These are phyloP conservation scores for Rhagophthalmus giganteus DNA, from an alignment of 2,888 invertebrate species.

Conservation along the genomic window DNA sequence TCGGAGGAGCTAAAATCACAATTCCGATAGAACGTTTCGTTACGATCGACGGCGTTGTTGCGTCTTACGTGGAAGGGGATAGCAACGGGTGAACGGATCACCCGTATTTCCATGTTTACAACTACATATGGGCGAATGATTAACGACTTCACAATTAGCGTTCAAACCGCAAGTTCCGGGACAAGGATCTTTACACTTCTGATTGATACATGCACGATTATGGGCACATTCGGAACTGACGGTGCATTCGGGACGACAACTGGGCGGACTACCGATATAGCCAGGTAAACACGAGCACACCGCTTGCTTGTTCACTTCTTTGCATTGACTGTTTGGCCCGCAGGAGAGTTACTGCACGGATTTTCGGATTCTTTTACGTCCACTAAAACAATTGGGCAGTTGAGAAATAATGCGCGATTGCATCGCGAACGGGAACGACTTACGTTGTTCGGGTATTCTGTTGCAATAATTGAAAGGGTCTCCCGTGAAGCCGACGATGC, in stretches of 20 bases:
- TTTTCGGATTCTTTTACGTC: no score
- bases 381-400: no score
- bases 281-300: constrained; percentile 62
- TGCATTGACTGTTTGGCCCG: constrained; percentile 61
- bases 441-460: no score
- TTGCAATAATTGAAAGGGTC: constrained; percentile 64
- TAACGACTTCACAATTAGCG: constrained; percentile 61
- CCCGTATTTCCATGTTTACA: constrained; percentile 61
- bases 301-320: constrained; percentile 58
- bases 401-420: no score
- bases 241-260: constrained; percentile 63
- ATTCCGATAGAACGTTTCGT: neutral
- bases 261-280: constrained; percentile 61
- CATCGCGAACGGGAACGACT: no score
- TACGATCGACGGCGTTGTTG: no score
- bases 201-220: constrained; percentile 62
- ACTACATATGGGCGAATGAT: constrained; percentile 63
- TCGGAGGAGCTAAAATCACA: constrained; percentile 40
- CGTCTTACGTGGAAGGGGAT: constrained; percentile 50
- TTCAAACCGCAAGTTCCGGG: constrained; percentile 61
- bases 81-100: constrained; percentile 70
- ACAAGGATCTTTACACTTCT: constrained; percentile 66
- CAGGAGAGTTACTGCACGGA: no score
- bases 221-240: constrained; percentile 61
- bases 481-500: constrained; percentile 65